phyloP scores from a whole-genome alignment of 1,140 invertebrate species.

The Cyphomyrmex costatus region DNA sequence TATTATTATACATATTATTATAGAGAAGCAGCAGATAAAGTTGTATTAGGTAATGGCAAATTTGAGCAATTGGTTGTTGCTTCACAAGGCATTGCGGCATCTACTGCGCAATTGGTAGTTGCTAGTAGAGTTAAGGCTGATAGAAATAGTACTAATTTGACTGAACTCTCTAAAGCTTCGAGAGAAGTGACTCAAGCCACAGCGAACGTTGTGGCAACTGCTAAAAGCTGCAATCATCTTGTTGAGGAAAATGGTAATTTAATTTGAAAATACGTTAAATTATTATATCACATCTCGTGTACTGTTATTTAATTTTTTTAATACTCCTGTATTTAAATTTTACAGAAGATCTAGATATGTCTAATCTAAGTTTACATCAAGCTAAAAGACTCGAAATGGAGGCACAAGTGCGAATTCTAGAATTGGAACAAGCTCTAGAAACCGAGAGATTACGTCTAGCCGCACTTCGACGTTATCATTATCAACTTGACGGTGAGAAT shows the following conservation, averaged over 20 bases:
- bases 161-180: slow-evolving; percentile 93
- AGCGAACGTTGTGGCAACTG: slow-evolving; percentile 96
- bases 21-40: slow-evolving; percentile 97
- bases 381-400: slow-evolving; percentile 99
- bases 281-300: background rate
- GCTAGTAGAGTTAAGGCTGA: slow-evolving; percentile 97
- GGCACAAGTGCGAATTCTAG: slow-evolving; percentile 95
- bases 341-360: slow-evolving; percentile 96
- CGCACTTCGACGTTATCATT: slow-evolving; percentile 96
- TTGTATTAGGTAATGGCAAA: slow-evolving; percentile 94
- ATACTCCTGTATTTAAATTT: slow-evolving; percentile 69
- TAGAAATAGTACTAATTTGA: slow-evolving; percentile 92
- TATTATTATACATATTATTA: slow-evolving; percentile 74
- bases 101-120: slow-evolving; percentile 98
- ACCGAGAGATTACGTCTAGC: slow-evolving; percentile 94
- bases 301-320: background rate
- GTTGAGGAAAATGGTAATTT: slow-evolving; percentile 93
- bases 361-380: slow-evolving; percentile 95
- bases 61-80: slow-evolving; percentile 98
- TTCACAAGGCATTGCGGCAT: slow-evolving; percentile 98
- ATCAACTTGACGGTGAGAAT: slow-evolving; percentile 93
- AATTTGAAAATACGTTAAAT: slow-evolving; percentile 22
- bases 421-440: slow-evolving; percentile 96
- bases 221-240: slow-evolving; percentile 94
- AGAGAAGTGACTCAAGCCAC: slow-evolving; percentile 96